Conservation (phyloP, 64 coral and sea anemone species). For the Actinia tenebrosa region DNA sequence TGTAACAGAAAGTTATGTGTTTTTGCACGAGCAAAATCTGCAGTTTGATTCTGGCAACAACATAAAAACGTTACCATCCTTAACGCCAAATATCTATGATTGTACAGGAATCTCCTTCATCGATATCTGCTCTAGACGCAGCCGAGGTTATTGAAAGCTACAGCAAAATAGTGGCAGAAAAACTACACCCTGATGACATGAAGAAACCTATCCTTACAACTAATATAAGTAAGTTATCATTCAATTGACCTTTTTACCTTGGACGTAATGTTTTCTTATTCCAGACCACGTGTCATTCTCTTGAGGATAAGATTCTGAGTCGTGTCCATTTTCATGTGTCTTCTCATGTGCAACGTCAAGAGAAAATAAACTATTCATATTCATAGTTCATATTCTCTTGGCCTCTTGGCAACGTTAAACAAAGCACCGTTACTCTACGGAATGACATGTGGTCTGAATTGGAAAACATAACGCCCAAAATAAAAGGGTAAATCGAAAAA, state of each 20-base stretch:
- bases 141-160: slow-evolving; percentile 1
- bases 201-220: slow-evolving; percentile 28
- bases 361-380: too few relatives aligned
- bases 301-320: background rate
- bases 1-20: too few relatives aligned
- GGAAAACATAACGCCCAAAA: too few relatives aligned
- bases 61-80: too few relatives aligned
- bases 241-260: background rate
- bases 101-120: background rate
- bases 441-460: background rate
- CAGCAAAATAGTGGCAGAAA: background rate
- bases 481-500: too few relatives aligned
- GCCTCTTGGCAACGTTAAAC: background rate
- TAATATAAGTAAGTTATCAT: slow-evolving; percentile 10
- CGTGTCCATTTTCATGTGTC: background rate
- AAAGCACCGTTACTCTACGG: too few relatives aligned
- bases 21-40: too few relatives aligned
- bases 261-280: too few relatives aligned
- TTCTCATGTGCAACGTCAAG: background rate
- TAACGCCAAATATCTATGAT: background rate
- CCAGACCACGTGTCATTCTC: too few relatives aligned
- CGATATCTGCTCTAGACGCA: slow-evolving; percentile 11
- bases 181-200: slow-evolving; percentile 23
- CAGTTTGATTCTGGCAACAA: too few relatives aligned
- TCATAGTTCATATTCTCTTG: too few relatives aligned